Conservation (phyloP, 2,888 invertebrate species). For the Heliothis peltigera region DNA sequence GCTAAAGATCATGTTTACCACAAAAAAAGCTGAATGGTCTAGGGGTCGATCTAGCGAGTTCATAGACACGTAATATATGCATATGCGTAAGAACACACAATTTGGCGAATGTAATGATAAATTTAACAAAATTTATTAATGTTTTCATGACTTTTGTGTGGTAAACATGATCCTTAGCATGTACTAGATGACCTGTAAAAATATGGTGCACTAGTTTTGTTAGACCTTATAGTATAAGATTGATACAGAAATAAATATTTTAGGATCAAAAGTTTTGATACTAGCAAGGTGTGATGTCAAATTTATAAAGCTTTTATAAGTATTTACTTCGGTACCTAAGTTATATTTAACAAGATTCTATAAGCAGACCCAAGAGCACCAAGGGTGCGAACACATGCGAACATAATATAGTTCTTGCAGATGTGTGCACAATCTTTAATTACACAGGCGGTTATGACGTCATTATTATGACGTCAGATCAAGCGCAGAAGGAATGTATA, state of each 20-base stretch:
- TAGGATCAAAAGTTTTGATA: background rate
- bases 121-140: too few species aligned
- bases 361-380: constrained; percentile 20
- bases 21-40: too few species aligned
- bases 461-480: constrained; percentile 24
- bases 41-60: too few species aligned
- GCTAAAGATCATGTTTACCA: too few species aligned
- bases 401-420: too few species aligned
- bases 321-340: constrained; percentile 21
- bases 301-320: background rate
- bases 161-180: too few species aligned
- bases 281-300: background rate
- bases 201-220: too few species aligned
- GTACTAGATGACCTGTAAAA: too few species aligned
- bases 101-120: too few species aligned
- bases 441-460: constrained; percentile 6
- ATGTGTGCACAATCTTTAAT: constrained; percentile 13
- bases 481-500: constrained; percentile 40
- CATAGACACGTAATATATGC: too few species aligned
- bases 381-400: constrained; percentile 7
- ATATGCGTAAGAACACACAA: too few species aligned
- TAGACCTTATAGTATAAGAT: background rate
- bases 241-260: constrained; percentile 18
- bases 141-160: too few species aligned
- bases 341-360: constrained; percentile 4